Evolutionary conservation across 2,113 vertebrate genomes (phyloP).

Genomic region (Axis porcinus): DNA sequence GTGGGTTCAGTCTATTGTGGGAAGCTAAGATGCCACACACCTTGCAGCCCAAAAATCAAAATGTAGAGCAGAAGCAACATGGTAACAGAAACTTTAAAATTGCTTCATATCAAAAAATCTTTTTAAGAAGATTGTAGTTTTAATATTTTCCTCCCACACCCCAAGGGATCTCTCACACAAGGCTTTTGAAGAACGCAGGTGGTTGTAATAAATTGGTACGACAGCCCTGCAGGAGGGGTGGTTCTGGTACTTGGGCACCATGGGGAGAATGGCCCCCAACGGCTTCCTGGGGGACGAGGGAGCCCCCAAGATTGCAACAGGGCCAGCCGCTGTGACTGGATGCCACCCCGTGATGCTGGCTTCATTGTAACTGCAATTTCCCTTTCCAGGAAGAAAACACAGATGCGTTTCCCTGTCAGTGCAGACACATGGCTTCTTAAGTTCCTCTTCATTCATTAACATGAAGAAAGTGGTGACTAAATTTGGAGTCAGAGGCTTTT

Average conservation of each 20-base stretch:
- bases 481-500: slow-evolving; percentile 17
- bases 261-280: background rate
- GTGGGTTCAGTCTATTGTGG: background rate
- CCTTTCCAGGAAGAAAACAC: slow-evolving; percentile 62
- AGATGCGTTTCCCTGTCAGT: background rate
- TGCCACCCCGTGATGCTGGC: background rate
- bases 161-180: background rate
- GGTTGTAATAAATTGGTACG: background rate
- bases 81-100: background rate
- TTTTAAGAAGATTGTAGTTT: background rate
- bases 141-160: background rate
- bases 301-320: background rate
- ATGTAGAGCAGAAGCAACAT: background rate
- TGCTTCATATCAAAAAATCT: background rate
- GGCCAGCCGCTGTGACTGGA: background rate
- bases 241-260: background rate
- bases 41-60: background rate
- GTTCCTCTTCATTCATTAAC: slow-evolving; percentile 5
- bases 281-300: background rate
- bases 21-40: background rate
- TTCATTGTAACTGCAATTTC: slow-evolving; percentile 27
- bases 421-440: background rate
- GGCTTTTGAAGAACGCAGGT: background rate
- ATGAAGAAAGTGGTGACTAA: slow-evolving; percentile 50
- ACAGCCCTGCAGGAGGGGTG: fast-evolving